Percentiles rank a stretch among this genome's conserved stretches.
phyloP scores from a whole-genome alignment of 1,140 invertebrate genomes.

The Platorchestia sp. region DNA sequence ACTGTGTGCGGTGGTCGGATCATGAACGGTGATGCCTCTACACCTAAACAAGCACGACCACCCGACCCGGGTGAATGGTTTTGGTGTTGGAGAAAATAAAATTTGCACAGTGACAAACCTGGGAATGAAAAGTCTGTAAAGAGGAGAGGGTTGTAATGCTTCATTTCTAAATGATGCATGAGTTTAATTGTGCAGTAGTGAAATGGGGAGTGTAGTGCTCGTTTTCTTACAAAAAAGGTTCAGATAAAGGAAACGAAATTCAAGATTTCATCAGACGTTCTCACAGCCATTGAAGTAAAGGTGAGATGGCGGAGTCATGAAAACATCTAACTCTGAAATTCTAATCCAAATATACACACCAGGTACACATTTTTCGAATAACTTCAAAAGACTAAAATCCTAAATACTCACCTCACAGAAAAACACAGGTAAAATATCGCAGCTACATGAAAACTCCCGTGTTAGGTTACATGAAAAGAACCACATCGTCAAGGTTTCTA shows the following conservation, averaged over 20 bases:
- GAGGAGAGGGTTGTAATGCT: background rate
- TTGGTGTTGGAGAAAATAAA: background rate
- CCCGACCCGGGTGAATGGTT: background rate
- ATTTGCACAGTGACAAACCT: background rate
- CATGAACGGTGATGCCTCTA: background rate
- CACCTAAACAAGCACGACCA: background rate
- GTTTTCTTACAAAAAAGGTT: background rate
- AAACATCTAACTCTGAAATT: no score
- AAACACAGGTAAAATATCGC: background rate
- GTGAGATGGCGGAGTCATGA: no score
- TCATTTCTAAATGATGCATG: background rate
- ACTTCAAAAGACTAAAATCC: no score
- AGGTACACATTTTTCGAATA: no score
- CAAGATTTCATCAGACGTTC: no score
- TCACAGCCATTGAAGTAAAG: no score
- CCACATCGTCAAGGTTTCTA: background rate
- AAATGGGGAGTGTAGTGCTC: background rate
- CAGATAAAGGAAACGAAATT: background rate
- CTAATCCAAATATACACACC: no score
- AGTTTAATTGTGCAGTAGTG: background rate
- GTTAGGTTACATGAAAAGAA: background rate
- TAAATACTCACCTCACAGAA: no score
- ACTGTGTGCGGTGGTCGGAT: background rate
- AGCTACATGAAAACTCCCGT: background rate
- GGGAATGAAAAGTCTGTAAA: background rate